Percentiles rank a stretch among this genome's conserved stretches.
Conservation (phyloP, 2,797 vertebrate species). For the Steatocranus sp. region DNA sequence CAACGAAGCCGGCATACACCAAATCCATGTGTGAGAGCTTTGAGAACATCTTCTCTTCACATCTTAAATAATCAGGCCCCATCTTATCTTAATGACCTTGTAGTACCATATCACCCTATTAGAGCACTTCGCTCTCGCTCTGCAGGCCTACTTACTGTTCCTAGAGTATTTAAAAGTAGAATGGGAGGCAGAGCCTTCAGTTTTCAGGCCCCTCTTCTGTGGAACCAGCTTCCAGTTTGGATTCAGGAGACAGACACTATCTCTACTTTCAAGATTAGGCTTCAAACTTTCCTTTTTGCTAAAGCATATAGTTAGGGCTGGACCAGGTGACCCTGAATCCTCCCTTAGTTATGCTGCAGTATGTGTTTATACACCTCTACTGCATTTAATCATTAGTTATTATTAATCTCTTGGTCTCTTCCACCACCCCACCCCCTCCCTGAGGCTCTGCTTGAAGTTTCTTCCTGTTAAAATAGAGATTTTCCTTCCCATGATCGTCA, state of each 20-base stretch:
- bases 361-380: background rate
- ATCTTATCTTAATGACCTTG: background rate
- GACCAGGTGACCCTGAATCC: background rate
- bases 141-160: background rate
- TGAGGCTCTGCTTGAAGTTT: background rate
- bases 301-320: background rate
- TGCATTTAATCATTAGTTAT: background rate
- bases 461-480: background rate
- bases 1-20: background rate
- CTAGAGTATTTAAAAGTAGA: background rate
- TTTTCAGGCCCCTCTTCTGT: background rate
- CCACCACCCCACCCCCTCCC: background rate
- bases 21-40: background rate
- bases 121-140: accelerated
- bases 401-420: background rate
- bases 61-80: background rate
- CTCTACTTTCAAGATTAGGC: accelerated
- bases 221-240: background rate
- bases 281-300: background rate
- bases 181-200: background rate
- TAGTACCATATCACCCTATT: accelerated
- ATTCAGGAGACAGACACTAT: background rate
- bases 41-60: background rate
- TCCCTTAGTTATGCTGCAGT: accelerated
- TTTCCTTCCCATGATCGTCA: background rate